These are phyloP conservation scores for Circaetus gallicus DNA, from an alignment of 2,113 vertebrate genomes.

Conservation along the genomic window DNA sequence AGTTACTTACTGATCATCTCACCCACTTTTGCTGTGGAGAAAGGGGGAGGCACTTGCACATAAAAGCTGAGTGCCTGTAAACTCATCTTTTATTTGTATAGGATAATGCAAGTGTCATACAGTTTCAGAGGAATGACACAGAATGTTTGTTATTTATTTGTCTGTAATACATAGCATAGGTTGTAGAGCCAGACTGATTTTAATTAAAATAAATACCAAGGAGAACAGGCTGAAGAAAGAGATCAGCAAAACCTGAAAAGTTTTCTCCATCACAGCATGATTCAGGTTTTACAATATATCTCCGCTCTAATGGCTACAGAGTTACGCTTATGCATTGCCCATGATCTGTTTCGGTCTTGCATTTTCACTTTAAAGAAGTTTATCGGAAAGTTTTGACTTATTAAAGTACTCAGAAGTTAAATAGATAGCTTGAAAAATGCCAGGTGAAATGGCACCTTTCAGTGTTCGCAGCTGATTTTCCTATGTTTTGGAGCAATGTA, in stretches of 20 bases:
- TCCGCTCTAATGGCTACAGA: neutral
- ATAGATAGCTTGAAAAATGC: neutral
- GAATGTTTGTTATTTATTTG: neutral
- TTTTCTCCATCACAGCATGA: neutral
- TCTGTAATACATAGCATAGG: neutral
- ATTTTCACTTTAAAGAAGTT: neutral
- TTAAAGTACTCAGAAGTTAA: neutral
- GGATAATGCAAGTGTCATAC: neutral
- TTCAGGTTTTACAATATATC: neutral
- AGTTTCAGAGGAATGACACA: neutral
- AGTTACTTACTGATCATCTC: neutral
- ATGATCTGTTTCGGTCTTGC: neutral
- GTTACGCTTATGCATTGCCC: neutral
- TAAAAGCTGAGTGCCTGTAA: neutral
- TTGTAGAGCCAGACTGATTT: neutral
- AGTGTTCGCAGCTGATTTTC: neutral
- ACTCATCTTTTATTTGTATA: neutral
- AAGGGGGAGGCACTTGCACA: neutral
- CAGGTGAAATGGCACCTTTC: neutral
- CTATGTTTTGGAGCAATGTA: neutral
- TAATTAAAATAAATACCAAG: neutral
- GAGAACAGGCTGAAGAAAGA: neutral
- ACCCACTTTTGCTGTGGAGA: neutral
- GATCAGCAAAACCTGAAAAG: neutral
- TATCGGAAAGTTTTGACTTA: neutral